Conservation (phyloP, 2,797 vertebrate genomes). For the Tolypeutes matacus region DNA sequence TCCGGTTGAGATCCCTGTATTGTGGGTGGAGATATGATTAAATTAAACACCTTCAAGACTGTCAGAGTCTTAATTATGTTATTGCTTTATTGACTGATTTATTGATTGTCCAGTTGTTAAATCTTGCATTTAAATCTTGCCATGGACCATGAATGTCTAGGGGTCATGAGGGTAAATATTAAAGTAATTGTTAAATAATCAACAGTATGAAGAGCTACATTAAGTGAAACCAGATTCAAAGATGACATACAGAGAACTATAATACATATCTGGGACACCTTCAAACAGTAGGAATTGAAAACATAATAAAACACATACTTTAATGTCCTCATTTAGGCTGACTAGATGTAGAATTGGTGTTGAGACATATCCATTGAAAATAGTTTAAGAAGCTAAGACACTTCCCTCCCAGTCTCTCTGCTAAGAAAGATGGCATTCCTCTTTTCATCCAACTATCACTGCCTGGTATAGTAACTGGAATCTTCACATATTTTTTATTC, state of each 20-base stretch:
- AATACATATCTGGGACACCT: not conserved
- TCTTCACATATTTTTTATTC: accelerated
- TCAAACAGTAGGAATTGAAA: not conserved
- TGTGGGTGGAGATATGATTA: not conserved
- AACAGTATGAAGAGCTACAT: not conserved
- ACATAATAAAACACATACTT: not conserved
- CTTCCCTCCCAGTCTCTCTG: not conserved
- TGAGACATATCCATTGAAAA: not conserved
- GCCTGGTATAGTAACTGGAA: not conserved
- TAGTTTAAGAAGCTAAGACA: not conserved
- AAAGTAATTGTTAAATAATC: not conserved
- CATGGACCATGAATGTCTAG: not conserved
- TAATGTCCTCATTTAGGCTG: not conserved
- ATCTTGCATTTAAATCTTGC: not conserved
- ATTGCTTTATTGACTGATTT: not conserved
- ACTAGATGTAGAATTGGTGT: not conserved
- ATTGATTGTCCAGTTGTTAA: not conserved
- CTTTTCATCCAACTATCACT: not conserved
- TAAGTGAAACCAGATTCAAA: not conserved
- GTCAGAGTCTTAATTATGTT: not conserved
- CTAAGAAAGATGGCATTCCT: not conserved
- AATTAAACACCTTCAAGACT: slow-evolving; percentile 15
- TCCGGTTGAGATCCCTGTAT: not conserved
- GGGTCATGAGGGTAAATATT: not conserved
- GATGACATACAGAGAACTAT: not conserved